A percentile compares a stretch with the other conserved stretches of the same genome.
Evolutionary conservation across 2,797 vertebrate genomes (phyloP).

Genomic region (Syndactyla subalaris): DNA sequence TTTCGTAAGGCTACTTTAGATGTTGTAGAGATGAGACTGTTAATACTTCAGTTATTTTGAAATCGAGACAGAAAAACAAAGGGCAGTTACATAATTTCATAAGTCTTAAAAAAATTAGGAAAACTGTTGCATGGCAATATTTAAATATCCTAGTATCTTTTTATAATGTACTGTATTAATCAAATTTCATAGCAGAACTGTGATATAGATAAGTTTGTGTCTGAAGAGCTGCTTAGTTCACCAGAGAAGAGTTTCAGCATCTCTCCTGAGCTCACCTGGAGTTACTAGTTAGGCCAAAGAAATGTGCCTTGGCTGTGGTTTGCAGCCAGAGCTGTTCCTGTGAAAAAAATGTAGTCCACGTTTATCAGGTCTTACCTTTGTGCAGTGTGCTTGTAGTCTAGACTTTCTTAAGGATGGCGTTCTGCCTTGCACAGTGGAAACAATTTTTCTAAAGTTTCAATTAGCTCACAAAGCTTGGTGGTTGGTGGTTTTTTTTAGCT

Average conservation of each 20-base stretch:
- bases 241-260: background rate
- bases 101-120: background rate
- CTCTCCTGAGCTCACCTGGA: background rate
- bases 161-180: background rate
- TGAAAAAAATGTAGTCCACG: background rate
- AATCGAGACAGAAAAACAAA: background rate
- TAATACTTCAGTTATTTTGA: background rate
- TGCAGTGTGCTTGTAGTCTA: background rate
- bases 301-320: background rate
- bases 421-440: background rate
- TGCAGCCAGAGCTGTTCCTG: background rate
- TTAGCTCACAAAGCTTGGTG: background rate
- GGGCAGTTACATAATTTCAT: fast-evolving
- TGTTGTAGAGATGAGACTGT: background rate
- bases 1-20: background rate
- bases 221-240: background rate
- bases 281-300: background rate
- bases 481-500: background rate
- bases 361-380: background rate
- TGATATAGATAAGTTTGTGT: background rate
- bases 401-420: background rate
- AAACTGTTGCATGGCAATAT: background rate
- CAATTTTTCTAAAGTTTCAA: background rate
- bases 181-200: background rate
- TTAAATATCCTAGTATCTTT: background rate